Conservation (phyloP, 1,140 invertebrate species). For the Hyles euphorbiae region DNA sequence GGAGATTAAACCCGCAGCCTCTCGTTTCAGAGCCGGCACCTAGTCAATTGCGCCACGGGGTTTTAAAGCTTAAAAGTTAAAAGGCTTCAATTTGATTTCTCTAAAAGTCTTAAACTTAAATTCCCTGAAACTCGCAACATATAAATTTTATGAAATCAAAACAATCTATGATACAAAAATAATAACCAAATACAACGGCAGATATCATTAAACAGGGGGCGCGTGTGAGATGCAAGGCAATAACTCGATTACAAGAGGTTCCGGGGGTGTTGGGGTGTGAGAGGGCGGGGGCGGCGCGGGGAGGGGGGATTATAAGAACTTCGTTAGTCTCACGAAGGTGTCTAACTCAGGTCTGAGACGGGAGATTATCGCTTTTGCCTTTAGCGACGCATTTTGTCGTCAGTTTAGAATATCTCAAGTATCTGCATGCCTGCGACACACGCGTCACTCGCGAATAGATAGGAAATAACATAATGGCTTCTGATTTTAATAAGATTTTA, state of each 20-base stretch:
- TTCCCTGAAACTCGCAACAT: no score
- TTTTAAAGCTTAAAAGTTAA: no score
- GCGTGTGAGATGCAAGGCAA: slow-evolving; percentile 53
- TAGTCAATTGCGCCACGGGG: no score
- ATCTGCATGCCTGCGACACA: no score
- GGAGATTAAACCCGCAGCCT: no score
- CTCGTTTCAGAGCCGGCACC: no score
- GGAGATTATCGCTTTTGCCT: slow-evolving; percentile 65
- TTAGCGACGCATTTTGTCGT: slow-evolving; percentile 53
- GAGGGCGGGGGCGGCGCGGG: slow-evolving; percentile 24
- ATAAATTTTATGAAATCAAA: no score
- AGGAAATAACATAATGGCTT: no score
- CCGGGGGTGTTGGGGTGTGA: slow-evolving; percentile 24
- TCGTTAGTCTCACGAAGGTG: slow-evolving; percentile 68
- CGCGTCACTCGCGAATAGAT: no score
- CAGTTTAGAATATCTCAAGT: slow-evolving; percentile 27
- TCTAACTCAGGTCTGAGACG: slow-evolving; percentile 63
- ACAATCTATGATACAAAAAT: slow-evolving; percentile 2
- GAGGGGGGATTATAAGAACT: slow-evolving; percentile 65
- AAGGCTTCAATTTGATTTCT: no score
- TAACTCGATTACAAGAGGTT: slow-evolving; percentile 56
- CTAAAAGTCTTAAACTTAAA: no score
- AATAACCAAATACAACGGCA: slow-evolving; percentile 19
- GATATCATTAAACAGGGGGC: slow-evolving; percentile 31
- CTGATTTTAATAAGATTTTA: no score